Conservation (phyloP, 2,113 vertebrate species). For the Podarcis muralis region DNA sequence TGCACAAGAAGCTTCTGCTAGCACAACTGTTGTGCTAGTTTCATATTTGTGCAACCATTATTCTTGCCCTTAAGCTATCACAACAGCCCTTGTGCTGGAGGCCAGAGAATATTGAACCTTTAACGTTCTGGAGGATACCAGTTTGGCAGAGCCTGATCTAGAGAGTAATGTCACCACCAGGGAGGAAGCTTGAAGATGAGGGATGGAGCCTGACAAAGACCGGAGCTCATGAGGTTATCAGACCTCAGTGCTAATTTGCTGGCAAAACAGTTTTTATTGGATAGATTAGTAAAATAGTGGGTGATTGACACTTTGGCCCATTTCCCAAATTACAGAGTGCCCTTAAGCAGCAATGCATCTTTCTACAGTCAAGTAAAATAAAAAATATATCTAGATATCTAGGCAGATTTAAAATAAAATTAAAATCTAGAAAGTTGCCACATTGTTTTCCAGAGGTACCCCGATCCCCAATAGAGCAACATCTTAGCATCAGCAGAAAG, state of each 20-base stretch:
- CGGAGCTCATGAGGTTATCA: not conserved
- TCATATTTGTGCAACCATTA: too few relatives aligned
- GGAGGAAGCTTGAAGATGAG: not conserved
- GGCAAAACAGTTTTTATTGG: not conserved
- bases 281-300: not conserved
- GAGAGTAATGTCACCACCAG: not conserved
- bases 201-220: not conserved
- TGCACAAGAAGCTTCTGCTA: too few relatives aligned
- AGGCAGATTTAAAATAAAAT: conserved; percentile 37
- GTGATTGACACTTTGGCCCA: not conserved
- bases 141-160: not conserved
- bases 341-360: not conserved
- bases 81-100: too few relatives aligned
- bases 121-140: too few relatives aligned
- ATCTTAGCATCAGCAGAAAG: not conserved
- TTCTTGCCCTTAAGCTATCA: too few relatives aligned
- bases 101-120: too few relatives aligned
- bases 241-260: not conserved
- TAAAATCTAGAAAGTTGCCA: not conserved
- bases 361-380: not conserved
- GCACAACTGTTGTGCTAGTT: too few relatives aligned
- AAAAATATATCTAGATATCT: not conserved
- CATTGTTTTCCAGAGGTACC: not conserved
- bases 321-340: too few relatives aligned
- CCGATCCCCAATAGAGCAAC: too few relatives aligned